Conservation (phyloP, 2,888 invertebrate genomes). For the Hyposoter dolosus region DNA sequence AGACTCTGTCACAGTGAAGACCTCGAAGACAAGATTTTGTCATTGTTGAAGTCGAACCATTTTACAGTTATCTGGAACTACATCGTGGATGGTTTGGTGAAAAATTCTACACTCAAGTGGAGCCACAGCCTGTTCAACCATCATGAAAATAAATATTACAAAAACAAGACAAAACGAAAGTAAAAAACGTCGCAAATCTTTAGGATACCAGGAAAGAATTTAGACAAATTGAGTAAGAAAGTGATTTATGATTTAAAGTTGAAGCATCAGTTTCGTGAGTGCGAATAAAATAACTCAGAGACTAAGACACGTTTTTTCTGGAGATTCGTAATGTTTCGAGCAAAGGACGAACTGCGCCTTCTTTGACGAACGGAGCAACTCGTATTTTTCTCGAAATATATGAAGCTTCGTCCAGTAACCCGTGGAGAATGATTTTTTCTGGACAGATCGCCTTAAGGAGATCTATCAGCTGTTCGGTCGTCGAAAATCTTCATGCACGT, state of each 20-base stretch:
- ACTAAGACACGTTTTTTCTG: too few relatives aligned
- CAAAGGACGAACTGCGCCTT: too few relatives aligned
- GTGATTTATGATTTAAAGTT: not conserved
- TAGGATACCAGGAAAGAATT: not conserved
- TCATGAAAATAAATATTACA: constrained; percentile 28
- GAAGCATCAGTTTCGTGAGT: constrained; percentile 21
- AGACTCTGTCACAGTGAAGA: not conserved
- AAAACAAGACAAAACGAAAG: not conserved
- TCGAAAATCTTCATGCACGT: too few relatives aligned
- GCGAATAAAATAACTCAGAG: too few relatives aligned
- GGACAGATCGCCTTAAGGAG: too few relatives aligned
- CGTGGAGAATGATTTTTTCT: too few relatives aligned
- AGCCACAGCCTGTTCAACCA: constrained; percentile 83
- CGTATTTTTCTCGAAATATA: too few relatives aligned
- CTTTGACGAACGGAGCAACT: too few relatives aligned
- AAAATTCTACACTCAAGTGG: constrained; percentile 88
- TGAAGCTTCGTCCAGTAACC: too few relatives aligned
- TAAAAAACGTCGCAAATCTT: not conserved
- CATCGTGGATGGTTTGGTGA: constrained; percentile 94
- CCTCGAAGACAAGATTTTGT: not conserved
- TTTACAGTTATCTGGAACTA: constrained; percentile 90
- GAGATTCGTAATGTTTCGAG: too few relatives aligned
- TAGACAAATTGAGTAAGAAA: not conserved
- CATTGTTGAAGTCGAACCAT: constrained; percentile 25
- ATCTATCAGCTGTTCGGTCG: too few relatives aligned